phyloP scores from a whole-genome alignment of 2,113 vertebrate genomes.

The Antechinus flavipes region DNA sequence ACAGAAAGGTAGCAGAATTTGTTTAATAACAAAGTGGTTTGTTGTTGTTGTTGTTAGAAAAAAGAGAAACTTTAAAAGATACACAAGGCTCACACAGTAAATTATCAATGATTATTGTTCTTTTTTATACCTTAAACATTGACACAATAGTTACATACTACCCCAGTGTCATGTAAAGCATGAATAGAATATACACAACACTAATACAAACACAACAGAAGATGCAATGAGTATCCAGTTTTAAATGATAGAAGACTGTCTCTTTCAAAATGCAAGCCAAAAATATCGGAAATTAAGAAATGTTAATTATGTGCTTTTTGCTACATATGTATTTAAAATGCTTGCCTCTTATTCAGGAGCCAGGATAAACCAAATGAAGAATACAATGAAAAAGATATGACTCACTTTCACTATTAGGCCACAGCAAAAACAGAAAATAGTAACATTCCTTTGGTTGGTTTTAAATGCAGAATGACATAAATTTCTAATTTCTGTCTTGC shows the following conservation, averaged over 20 bases:
- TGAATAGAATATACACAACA: conserved; percentile 51
- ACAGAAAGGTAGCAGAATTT: conserved; percentile 43
- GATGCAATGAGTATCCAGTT: conserved; percentile 59
- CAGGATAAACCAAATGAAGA: conserved; percentile 54
- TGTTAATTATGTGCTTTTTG: conserved; percentile 50
- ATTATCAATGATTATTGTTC: conserved; percentile 44
- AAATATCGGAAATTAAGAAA: conserved; percentile 64
- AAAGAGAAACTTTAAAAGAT: conserved; percentile 84
- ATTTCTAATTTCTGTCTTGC: conserved; percentile 72
- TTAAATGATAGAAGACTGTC: conserved; percentile 58
- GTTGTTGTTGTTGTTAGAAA: conserved; percentile 76
- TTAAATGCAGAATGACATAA: conserved; percentile 67
- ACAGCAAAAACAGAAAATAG: conserved; percentile 69
- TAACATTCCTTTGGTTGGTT: conserved; percentile 78
- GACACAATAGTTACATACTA: conserved; percentile 55
- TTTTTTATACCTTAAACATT: conserved; percentile 61
- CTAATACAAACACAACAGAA: conserved; percentile 69
- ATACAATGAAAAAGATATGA: conserved; percentile 34
- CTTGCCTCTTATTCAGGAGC: conserved; percentile 55
- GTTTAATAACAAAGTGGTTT: conserved; percentile 56
- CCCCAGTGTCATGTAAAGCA: conserved; percentile 13
- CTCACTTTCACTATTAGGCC: conserved; percentile 68
- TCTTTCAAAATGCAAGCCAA: conserved; percentile 78
- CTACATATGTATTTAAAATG: conserved; percentile 36
- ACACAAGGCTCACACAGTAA: conserved; percentile 74